Evolutionary conservation across 1,140 invertebrate species (phyloP).

Genomic region (Leptestheria dahalacensis): DNA sequence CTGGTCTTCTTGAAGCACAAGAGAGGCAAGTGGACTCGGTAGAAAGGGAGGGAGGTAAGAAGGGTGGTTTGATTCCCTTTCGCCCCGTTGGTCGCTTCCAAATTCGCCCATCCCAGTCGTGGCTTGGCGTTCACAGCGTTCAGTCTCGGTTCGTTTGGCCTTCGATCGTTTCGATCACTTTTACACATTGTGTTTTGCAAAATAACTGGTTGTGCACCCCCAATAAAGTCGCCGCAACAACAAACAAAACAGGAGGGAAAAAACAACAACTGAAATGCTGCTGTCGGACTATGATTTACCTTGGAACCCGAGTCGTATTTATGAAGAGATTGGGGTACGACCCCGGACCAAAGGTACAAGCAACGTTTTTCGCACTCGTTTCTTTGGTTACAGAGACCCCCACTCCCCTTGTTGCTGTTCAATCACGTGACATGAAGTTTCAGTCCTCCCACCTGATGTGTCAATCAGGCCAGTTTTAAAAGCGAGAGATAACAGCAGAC

Average conservation of each 20-base stretch:
- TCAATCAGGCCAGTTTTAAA: too few species aligned
- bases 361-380: too few species aligned
- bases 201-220: too few species aligned
- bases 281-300: conserved; percentile 17
- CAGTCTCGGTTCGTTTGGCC: not conserved
- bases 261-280: conserved; percentile 4
- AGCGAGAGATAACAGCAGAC: too few species aligned
- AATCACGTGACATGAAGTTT: not conserved
- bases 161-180: too few species aligned
- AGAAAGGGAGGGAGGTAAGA: not conserved
- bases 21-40: not conserved
- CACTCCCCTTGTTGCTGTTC: not conserved
- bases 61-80: not conserved
- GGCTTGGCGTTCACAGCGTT: not conserved
- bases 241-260: not conserved
- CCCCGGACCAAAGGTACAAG: conserved; percentile 18
- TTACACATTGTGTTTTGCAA: too few species aligned
- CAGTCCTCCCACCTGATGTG: not conserved
- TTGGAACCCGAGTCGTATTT: conserved; percentile 18
- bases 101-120: not conserved
- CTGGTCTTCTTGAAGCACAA: not conserved
- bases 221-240: too few species aligned
- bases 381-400: not conserved
- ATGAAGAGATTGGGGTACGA: conserved; percentile 17
- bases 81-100: not conserved